Evolutionary conservation across 2,888 invertebrate genomes (phyloP).

Genomic region (Apodemia mormo): DNA sequence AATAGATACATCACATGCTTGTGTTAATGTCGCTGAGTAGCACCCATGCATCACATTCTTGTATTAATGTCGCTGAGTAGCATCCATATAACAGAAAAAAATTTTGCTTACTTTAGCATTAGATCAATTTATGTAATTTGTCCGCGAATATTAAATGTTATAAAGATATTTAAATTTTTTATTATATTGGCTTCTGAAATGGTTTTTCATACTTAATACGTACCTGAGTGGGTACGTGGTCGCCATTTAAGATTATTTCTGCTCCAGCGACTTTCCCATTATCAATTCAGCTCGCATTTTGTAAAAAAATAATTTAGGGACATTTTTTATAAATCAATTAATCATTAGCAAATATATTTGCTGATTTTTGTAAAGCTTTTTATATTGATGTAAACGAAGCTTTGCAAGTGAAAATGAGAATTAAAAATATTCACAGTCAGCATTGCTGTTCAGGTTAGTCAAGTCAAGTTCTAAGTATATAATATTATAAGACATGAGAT

Average conservation of each 20-base stretch:
- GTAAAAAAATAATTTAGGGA: not conserved
- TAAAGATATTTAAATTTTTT: too few relatives aligned
- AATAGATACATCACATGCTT: too few relatives aligned
- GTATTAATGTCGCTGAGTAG: too few relatives aligned
- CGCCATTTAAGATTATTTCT: not conserved
- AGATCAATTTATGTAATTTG: too few relatives aligned
- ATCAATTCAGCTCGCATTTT: conserved; percentile 9
- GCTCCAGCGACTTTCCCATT: conserved; percentile 3
- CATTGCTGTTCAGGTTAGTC: not conserved
- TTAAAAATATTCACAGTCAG: not conserved
- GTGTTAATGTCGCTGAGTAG: too few relatives aligned
- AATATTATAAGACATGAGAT: too few relatives aligned
- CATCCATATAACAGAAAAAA: too few relatives aligned
- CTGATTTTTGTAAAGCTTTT: not conserved
- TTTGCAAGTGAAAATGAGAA: not conserved
- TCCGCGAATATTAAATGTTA: too few relatives aligned
- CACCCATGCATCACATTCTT: too few relatives aligned
- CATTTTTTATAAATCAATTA: not conserved
- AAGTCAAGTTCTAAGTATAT: not conserved
- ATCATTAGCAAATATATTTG: not conserved
- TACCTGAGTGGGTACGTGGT: conserved; percentile 1
- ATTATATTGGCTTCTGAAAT: not conserved
- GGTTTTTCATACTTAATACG: not conserved
- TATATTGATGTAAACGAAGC: not conserved
- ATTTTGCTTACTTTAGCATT: too few relatives aligned